Evolutionary conservation across 1,140 invertebrate genomes (phyloP), one percentile per base, ranked within the genome.

Genomic region (Drosophila sp.): DNA sequence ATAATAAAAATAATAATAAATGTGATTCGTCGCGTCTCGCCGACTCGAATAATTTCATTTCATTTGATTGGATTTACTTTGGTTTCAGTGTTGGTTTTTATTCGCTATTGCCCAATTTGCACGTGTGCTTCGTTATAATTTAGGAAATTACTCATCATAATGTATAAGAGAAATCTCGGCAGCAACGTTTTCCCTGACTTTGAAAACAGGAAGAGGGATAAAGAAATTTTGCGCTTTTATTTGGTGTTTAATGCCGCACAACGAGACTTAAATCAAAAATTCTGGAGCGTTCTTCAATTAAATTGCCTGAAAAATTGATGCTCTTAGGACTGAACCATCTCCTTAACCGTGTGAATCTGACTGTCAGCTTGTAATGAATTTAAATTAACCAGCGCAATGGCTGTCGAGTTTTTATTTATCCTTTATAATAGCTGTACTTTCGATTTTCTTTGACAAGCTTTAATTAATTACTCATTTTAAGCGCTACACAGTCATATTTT

Each of bases 231-330:
- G 32, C 18, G 46, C 25, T 48, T 80, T 79, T 62, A 63, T 56
- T 58, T 59, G 41, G 61, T 67, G 53, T 76, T 78, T 66, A 76
- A 72, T 58, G 50, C 48, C 69, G 36, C 59, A 13, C 21, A 14
- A 40, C 25, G 59, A 32, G 34, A 29, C 65, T 56, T 63, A 62
- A 79, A 76, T 48, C 63, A 57, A 65, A 71, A 84, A 74, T 74
- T 72, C 36, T 50, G 5, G n/a, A 45, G 61, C 48, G 50, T 67
- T 76, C 64, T 63, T 76, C 76, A 87, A 87, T 87, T 89, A 87
- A 89, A 87, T 83, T 87, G 79, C 50, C 57, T 76, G 76, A 70
- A 89, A 82, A 89, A 82, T 87, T 76, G 29, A 72, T 87, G 63
- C 43, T 61, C 57, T 50, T 25, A 50, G 46, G 43, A 7, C 11